phyloP scores from a whole-genome alignment of 2,113 vertebrate species.

The Garra rufa region DNA sequence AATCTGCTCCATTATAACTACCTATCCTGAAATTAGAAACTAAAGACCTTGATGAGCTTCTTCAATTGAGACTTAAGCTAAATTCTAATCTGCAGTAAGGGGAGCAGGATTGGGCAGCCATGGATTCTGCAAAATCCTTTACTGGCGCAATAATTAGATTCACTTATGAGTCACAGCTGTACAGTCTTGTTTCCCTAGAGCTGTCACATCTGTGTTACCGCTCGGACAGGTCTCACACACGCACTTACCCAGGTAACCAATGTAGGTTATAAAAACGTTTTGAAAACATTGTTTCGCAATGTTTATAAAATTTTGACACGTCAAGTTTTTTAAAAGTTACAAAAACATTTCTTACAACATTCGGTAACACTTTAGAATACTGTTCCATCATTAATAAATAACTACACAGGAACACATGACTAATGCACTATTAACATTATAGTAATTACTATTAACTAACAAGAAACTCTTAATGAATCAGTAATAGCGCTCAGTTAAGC shows the following conservation, averaged over 20 bases:
- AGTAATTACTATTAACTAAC: too few relatives aligned
- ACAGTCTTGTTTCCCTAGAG: neutral
- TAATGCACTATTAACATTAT: too few relatives aligned
- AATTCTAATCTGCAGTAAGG: neutral
- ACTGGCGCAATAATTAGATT: neutral
- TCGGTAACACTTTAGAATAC: too few relatives aligned
- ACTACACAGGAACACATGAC: too few relatives aligned
- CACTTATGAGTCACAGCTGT: neutral
- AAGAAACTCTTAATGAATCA: too few relatives aligned
- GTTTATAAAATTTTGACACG: too few relatives aligned
- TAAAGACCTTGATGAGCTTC: neutral
- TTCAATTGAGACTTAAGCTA: neutral
- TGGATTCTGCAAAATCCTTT: neutral
- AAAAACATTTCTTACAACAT: too few relatives aligned
- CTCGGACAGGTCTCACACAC: neutral
- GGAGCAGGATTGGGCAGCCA: neutral
- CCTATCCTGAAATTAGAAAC: neutral
- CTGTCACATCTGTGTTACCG: neutral
- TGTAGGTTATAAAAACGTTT: neutral
- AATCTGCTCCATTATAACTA: neutral
- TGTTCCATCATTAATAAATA: too few relatives aligned
- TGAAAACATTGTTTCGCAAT: too few relatives aligned
- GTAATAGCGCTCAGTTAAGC: too few relatives aligned
- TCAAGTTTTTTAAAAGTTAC: too few relatives aligned
- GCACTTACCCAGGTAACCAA: neutral